Base-by-base conservation (phyloP, 2,113 vertebrate species). In the Chiloscyllium plagiosum region DNA sequence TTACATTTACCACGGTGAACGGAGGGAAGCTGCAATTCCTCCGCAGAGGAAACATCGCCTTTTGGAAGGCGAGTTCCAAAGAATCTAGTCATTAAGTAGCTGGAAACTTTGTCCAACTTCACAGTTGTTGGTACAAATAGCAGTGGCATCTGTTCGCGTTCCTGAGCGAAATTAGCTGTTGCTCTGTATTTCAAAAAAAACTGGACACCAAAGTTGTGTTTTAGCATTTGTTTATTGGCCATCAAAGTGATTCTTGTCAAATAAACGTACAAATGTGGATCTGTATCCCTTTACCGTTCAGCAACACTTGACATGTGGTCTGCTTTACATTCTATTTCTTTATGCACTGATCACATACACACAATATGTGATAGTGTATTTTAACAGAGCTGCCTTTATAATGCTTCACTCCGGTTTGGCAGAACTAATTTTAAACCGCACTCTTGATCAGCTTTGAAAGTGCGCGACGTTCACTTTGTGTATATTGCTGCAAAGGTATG, bases 81-180 rank as follows among this genome's bases (percentile, higher is more conserved):
- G 20, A 50, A 95, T 70, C 37, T 47, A 95, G 66, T 50, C 68
- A 70, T 47, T 95, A 72, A 72, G 47, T 72, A 70, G n/a, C n/a
- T 70, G 65, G 65, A 95, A 95, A 95, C 93, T 95, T 95, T 95
- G 66, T 42, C 69, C 68, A 95, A 95, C 93, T 95, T 95, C 69
- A 95, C 89, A 92, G 66, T 95, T 95, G 66, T 72, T 95, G 69
- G 93, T 69, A 24, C 93, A 95, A 95, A 95, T 95, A 72, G 93
- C 72, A 95, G 37, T 72, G 69, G 72, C 66, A 95, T 92, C 89
- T 92, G 89, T 66, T 92, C 56, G 93, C 93, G 42, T 95, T 95
- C 66, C 93, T 95, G 66, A 95, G 47, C 66, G 26, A 37, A 70
- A 72, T 95, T 95, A 50, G 93, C 93, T 95, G 66, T 69, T 70